Base-by-base conservation (phyloP, 1,140 invertebrate species). In the Lepidurus arcticus region DNA sequence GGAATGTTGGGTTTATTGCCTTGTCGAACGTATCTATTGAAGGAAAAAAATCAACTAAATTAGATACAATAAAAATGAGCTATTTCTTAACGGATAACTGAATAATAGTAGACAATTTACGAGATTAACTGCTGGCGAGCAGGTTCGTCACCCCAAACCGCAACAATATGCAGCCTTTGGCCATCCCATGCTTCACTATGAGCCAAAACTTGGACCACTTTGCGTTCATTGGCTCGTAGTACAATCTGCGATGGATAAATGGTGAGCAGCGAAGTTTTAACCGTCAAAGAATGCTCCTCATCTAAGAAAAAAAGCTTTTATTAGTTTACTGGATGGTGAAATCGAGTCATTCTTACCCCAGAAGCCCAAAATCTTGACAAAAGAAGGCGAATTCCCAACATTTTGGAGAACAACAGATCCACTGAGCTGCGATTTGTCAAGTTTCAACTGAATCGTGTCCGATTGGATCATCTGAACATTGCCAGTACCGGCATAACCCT, bases 161-260 rank as follows among this genome's bases (percentile, higher is more conserved):
- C 53, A 1, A 65, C 53, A 65, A 65, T 65, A 21, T 65, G 53
- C 13, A 65, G 21, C 53, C 5, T 65, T 65, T 65, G 53, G 7
- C 53, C 53, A n/a, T 65, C 53, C 53, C 53, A 65, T 7, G 53
- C 8, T 65, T 65, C 53, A 16, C 13, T n/a, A 1, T 13, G 53
- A 13, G 53, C 21, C 53, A 65, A 65, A 65, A 65, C 21, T 21
- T 65, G 53, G 8, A 65, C 53, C 53, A 65, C 8, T 65, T 65
- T 21, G 16, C 13, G 53, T 21, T 65, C 53, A 11, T 65, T 65
- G 53, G 53, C 53, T 65, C 53, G 0, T 3, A 65, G 1, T n/a
- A 65, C 53, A 65, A 65, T 65, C n/a, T 65, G 53, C 13, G 53
- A 65, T 16, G 53, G 53, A 21, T 65, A 65, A 65, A 65, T 65